phyloP scores from a whole-genome alignment of 2,797 vertebrate species.

The Esox masquinongy region DNA sequence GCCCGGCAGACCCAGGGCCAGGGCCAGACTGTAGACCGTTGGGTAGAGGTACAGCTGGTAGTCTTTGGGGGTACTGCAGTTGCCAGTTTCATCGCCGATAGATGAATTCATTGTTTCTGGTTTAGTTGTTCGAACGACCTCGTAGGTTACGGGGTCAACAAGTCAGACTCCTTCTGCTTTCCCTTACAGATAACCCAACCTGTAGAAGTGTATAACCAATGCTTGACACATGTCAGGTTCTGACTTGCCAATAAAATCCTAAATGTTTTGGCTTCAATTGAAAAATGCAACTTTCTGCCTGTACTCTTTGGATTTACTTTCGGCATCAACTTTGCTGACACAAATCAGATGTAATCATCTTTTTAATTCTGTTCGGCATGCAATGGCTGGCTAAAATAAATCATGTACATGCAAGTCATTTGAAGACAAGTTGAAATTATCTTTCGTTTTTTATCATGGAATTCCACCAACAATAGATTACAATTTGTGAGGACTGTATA shows the following conservation, averaged over 20 bases:
- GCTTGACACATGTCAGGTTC: not conserved
- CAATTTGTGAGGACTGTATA: no score
- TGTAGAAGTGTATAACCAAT: not conserved
- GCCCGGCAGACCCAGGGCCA: constrained; percentile 76
- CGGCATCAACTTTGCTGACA: not conserved
- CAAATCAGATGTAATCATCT: not conserved
- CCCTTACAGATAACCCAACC: not conserved
- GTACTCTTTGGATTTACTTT: not conserved
- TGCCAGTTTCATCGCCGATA: not conserved
- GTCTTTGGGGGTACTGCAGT: constrained; percentile 14
- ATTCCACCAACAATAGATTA: no score
- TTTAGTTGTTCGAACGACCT: not conserved
- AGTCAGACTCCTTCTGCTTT: not conserved
- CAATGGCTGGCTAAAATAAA: not conserved
- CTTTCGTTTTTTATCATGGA: no score
- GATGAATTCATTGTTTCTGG: constrained; percentile 3
- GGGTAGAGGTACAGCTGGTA: constrained; percentile 79
- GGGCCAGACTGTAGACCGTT: constrained; percentile 65
- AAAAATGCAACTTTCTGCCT: no score
- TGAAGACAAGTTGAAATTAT: no score
- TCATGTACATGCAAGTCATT: not conserved
- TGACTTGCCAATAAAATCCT: not conserved
- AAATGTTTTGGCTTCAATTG: not conserved
- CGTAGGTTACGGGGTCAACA: not conserved
- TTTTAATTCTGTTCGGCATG: not conserved